Percentiles rank a stretch among this genome's conserved stretches.
Evolutionary conservation across 2,113 vertebrate genomes (phyloP).

Genomic region (Australoheros scitulus): DNA sequence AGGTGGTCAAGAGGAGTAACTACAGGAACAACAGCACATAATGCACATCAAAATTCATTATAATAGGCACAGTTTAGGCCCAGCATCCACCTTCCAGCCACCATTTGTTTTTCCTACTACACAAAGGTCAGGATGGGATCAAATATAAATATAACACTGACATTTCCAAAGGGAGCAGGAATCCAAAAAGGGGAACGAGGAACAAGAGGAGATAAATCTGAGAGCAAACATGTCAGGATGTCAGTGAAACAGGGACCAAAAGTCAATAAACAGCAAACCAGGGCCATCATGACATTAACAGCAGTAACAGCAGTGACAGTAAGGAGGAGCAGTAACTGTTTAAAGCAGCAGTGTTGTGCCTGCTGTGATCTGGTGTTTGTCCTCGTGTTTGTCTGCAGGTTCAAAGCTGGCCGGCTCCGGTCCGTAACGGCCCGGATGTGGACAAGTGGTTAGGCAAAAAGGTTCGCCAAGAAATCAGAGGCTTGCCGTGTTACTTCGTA

Average conservation of each 20-base stretch:
- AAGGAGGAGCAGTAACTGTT: neutral
- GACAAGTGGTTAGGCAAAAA: constrained; percentile 72
- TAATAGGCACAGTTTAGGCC: neutral
- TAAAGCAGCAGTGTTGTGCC: neutral
- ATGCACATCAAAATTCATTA: neutral
- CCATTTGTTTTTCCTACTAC: neutral
- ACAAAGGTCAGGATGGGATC: too few relatives aligned
- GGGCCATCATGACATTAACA: neutral
- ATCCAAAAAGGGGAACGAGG: too few relatives aligned
- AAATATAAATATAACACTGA: too few relatives aligned
- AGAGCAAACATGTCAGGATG: rapidly evolving
- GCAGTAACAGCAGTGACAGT: too few relatives aligned
- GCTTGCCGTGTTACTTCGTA: constrained; percentile 60
- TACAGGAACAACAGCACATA: neutral
- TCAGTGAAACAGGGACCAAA: neutral
- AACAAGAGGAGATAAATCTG: too few relatives aligned
- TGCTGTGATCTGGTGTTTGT: neutral
- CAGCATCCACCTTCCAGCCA: neutral
- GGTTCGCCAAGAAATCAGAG: constrained; percentile 34
- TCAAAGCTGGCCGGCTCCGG: constrained; percentile 60
- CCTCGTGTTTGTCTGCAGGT: neutral
- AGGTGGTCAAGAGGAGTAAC: neutral
- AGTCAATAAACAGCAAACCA: neutral
- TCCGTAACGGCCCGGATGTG: constrained; percentile 46
- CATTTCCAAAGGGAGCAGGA: too few relatives aligned